Evolutionary conservation across 2,888 invertebrate genomes (phyloP).

Genomic region (Dasysyrphus tricinctus): DNA sequence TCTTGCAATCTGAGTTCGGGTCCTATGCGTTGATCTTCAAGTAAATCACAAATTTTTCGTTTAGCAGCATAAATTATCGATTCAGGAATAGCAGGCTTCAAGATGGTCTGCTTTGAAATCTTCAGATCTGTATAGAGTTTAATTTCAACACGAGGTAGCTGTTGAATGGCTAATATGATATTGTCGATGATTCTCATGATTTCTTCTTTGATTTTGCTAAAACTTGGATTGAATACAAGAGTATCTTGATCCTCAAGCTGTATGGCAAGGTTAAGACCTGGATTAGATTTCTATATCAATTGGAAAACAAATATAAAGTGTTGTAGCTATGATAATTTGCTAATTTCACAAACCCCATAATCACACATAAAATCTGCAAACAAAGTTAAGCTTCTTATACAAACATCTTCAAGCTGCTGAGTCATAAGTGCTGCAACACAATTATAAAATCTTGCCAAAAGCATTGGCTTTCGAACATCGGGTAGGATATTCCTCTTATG

Average conservation of each 20-base stretch:
- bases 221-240: slow-evolving; percentile 89
- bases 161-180: slow-evolving; percentile 89
- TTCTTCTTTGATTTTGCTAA: slow-evolving; percentile 89
- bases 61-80: slow-evolving; percentile 88
- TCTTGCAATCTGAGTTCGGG: slow-evolving; percentile 90
- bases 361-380: slow-evolving; percentile 91
- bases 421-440: slow-evolving; percentile 95
- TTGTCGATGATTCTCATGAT: slow-evolving; percentile 89
- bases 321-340: not conserved
- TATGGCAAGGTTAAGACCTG: slow-evolving; percentile 85
- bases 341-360: slow-evolving; percentile 86
- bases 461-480: slow-evolving; percentile 86
- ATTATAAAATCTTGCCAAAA: slow-evolving; percentile 91
- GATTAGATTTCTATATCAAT: slow-evolving; percentile 86
- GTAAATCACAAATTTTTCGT: slow-evolving; percentile 85
- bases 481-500: slow-evolving; percentile 88
- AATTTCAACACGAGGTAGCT: slow-evolving; percentile 91
- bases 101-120: slow-evolving; percentile 77
- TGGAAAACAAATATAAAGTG: not conserved
- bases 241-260: slow-evolving; percentile 84
- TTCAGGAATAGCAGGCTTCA: slow-evolving; percentile 88
- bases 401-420: slow-evolving; percentile 91
- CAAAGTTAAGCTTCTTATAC: slow-evolving; percentile 90
- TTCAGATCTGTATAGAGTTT: slow-evolving; percentile 84
- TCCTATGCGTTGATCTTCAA: slow-evolving; percentile 89